Conservation (phyloP, 2,113 vertebrate genomes). For the Ardeotis arabs region DNA sequence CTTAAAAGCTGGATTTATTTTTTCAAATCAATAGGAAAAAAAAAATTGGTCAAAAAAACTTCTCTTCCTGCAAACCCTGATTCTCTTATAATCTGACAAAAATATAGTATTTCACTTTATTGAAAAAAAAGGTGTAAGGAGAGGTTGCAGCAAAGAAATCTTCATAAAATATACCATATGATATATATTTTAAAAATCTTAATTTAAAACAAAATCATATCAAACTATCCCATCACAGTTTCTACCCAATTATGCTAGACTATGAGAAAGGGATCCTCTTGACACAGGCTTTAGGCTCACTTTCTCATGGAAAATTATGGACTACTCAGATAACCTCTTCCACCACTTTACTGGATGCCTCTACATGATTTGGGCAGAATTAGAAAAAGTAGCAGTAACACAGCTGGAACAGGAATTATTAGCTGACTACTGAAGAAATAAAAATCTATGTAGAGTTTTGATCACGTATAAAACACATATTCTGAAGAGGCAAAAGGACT, state of each 20-base stretch:
- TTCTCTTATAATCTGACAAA: background rate
- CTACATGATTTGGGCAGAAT: background rate
- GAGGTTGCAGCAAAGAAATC: background rate
- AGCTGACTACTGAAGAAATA: background rate
- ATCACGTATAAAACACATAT: background rate
- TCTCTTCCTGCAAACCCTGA: background rate
- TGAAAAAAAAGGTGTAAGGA: background rate
- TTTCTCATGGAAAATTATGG: background rate
- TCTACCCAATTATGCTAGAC: background rate
- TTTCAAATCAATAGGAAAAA: background rate
- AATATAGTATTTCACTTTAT: background rate
- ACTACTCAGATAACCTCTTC: background rate
- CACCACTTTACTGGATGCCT: background rate
- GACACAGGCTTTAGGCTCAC: background rate
- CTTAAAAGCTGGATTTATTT: background rate
- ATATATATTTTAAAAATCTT: background rate
- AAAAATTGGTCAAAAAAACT: background rate
- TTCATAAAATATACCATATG: background rate
- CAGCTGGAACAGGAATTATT: background rate
- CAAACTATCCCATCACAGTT: background rate
- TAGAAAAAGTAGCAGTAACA: background rate
- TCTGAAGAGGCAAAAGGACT: background rate
- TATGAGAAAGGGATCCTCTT: background rate
- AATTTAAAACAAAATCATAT: background rate
- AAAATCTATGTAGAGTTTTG: background rate